Evolutionary conservation across 2,113 vertebrate genomes (phyloP).

Genomic region (Ceyx margarethae): DNA sequence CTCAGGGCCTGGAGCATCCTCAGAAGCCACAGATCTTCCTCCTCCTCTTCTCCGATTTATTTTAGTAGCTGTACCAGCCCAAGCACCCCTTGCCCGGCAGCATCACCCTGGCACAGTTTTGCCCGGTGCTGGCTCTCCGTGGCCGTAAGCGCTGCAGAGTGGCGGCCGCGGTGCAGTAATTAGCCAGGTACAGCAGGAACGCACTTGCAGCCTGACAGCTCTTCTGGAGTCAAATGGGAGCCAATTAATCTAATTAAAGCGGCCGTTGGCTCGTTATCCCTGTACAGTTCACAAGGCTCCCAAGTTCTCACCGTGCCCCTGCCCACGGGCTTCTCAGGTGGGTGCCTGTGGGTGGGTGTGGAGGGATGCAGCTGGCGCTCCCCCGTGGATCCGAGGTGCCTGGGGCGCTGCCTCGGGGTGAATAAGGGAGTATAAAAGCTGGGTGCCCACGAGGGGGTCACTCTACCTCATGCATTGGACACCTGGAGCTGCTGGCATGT

Average conservation of each 20-base stretch:
- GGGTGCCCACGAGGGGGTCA: not conserved
- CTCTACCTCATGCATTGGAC: rapidly evolving
- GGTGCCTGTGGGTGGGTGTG: rapidly evolving
- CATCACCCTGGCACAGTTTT: not conserved
- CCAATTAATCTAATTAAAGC: conserved; percentile 67
- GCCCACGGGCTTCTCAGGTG: rapidly evolving
- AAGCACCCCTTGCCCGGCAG: rapidly evolving
- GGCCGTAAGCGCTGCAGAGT: not conserved
- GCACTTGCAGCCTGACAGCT: conserved; percentile 33
- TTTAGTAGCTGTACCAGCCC: not conserved
- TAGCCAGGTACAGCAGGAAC: conserved; percentile 55
- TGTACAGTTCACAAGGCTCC: not conserved
- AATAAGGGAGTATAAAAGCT: rapidly evolving
- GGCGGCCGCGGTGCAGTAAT: not conserved
- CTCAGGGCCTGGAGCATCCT: not conserved
- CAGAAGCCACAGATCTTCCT: not conserved
- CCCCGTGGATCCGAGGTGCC: rapidly evolving
- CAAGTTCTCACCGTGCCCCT: rapidly evolving
- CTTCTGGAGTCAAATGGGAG: conserved; percentile 43
- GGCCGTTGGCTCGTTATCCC: not conserved
- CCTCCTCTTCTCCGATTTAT: not conserved
- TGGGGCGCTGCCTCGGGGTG: rapidly evolving
- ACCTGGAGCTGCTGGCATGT: rapidly evolving
- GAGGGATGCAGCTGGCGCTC: rapidly evolving
- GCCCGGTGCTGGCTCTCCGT: not conserved